Evolutionary conservation across 2,113 vertebrate species (phyloP).

Genomic region (Pseudois nayaur): DNA sequence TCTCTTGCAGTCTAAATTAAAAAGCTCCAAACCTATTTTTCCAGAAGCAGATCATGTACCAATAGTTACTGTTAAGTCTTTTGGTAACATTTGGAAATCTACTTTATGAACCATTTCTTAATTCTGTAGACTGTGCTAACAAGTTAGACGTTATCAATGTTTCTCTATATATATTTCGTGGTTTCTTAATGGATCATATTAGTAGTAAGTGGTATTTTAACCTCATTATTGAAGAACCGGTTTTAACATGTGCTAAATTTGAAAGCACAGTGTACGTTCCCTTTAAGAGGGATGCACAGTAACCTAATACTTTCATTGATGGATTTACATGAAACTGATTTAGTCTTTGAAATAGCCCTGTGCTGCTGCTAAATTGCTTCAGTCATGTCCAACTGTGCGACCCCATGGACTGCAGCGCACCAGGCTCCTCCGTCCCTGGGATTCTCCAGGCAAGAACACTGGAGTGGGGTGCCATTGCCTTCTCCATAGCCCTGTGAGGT

Average conservation of each 20-base stretch:
- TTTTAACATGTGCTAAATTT: neutral
- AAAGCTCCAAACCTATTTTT: neutral
- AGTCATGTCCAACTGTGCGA: accelerated
- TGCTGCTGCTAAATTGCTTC: neutral
- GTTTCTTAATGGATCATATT: neutral
- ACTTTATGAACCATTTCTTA: conserved; percentile 19
- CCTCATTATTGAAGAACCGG: neutral
- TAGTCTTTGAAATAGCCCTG: neutral
- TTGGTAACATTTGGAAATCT: neutral
- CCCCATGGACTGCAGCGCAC: no score
- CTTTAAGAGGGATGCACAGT: neutral
- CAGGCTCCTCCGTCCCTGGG: no score
- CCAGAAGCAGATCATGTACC: neutral
- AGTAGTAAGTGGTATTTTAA: conserved; percentile 6
- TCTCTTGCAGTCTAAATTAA: neutral
- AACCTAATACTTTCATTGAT: neutral
- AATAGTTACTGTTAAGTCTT: neutral
- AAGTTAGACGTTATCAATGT: neutral
- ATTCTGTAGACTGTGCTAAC: neutral
- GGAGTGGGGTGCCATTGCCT: no score
- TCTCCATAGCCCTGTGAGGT: neutral
- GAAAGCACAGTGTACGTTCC: neutral
- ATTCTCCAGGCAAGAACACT: no score
- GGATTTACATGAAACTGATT: neutral
- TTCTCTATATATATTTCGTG: neutral